These are phyloP conservation scores for Aurelia aurita complex sp. Pacific DNA, from an alignment of 30 jellyfish, hydroid and myxozoan genomes.

Conservation along the genomic window DNA sequence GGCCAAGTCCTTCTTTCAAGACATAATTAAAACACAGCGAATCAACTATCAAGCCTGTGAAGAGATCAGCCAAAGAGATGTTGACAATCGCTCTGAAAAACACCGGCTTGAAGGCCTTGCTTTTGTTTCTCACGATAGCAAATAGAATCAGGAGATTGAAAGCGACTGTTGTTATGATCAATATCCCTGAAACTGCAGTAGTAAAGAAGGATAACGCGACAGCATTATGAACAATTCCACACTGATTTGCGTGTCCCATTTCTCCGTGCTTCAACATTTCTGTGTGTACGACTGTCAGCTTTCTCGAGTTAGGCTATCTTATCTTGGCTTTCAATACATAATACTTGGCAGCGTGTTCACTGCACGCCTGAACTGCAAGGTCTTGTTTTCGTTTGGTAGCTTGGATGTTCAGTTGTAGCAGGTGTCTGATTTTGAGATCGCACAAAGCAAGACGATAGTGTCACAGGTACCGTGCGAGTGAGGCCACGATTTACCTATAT, in stretches of 20 bases:
- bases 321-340: not conserved
- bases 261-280: not conserved
- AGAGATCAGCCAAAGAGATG: conserved; percentile 81
- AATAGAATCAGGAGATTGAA: conserved; percentile 48
- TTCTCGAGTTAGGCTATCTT: not conserved
- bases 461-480: conserved; percentile 50
- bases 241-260: conserved; percentile 53
- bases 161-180: conserved; percentile 47
- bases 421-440: conserved; percentile 42
- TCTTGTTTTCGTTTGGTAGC: conserved; percentile 43
- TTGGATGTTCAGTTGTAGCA: conserved; percentile 50
- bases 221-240: conserved; percentile 58
- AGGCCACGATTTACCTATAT: conserved; percentile 38
- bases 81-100: conserved; percentile 72
- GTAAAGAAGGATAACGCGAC: conserved; percentile 68
- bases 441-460: conserved; percentile 42
- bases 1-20: conserved; percentile 76
- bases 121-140: conserved; percentile 46
- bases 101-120: conserved; percentile 65
- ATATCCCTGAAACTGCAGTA: conserved; percentile 24
- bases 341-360: conserved; percentile 23
- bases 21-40: conserved; percentile 61
- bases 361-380: conserved; percentile 24
- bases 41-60: conserved; percentile 81
- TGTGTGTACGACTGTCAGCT: not conserved